Evolutionary conservation across 2,888 invertebrate genomes (phyloP), one percentile per base, ranked within the genome.

Genomic region (Calliscelio sp.): DNA sequence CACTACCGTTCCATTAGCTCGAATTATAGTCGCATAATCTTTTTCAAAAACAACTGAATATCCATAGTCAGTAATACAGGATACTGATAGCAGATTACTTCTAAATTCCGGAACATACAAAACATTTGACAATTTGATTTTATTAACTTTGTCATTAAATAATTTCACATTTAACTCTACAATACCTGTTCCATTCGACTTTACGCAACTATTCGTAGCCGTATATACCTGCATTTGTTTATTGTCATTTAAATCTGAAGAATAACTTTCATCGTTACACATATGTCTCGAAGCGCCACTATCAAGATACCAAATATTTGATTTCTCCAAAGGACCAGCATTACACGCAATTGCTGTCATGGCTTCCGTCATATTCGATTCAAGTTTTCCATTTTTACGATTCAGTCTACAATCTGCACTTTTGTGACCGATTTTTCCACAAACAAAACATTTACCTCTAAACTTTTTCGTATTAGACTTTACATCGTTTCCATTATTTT

Each of bases 51-150:
- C 84, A 8, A 90, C 87, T 24, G 87, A 82, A 55, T 87, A 89
- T 14, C 81, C 80, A 41, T 87, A 87, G 35, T 89, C 83, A n/a
- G 89, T 89, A 65, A 90, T 87, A n/a, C 75, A 77, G 41, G 87
- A 87, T 16, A 90, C 89, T 2, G 90, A 91, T 11, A 90, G 41
- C 16, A 90, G 53, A 73, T 88, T 90, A 63, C 86, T 90, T 20
- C 86, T 84, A 20, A 91, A 78, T 5, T 87, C 85, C 16, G 89
- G 89, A 0, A 89, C 87, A 57, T 83, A 86, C 38, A 89, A 59
- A 1, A 87, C 86, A 32, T 90, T 61, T 68, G 77, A 84, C 20
- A 90, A 66, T 46, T 79, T 84, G 3, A 87, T 53, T 11, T 16
- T 0, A 25, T 84, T 84, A 7, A 18, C 28, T 25, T 16, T 7